These are phyloP conservation scores for Malurus leucopterus DNA, from an alignment of 2,797 vertebrate genomes.

Conservation along the genomic window DNA sequence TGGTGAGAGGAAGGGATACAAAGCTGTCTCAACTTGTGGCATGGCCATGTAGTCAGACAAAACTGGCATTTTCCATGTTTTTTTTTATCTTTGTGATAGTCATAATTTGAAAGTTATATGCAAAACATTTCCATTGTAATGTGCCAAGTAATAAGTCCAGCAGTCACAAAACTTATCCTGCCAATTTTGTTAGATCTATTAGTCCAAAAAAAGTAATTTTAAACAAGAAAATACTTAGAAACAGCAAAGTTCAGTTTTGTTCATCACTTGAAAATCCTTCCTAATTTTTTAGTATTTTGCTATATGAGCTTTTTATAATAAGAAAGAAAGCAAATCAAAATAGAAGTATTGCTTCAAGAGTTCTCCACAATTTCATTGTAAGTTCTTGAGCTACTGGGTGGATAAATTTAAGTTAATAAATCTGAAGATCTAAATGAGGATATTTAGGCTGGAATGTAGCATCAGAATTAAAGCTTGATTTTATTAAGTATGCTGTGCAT, in stretches of 20 bases:
- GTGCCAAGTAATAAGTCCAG: background rate
- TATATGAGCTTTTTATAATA: background rate
- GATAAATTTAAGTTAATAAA: conserved; percentile 50
- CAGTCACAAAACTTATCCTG: background rate
- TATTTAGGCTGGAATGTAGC: conserved; percentile 4
- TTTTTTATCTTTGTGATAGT: background rate
- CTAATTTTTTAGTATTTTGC: background rate
- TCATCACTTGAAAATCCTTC: background rate
- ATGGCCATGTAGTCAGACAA: background rate
- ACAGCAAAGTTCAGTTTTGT: background rate
- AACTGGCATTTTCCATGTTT: background rate
- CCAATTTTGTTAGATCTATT: background rate
- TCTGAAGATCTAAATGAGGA: conserved; percentile 29
- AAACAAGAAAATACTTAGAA: background rate
- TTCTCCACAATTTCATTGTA: background rate
- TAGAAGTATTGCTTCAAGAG: background rate
- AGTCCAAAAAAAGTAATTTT: background rate
- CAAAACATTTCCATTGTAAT: background rate
- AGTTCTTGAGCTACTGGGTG: background rate
- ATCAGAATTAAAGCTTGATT: conserved; percentile 49
- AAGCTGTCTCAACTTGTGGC: background rate
- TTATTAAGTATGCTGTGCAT: conserved; percentile 69
- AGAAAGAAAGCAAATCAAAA: background rate
- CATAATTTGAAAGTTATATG: background rate
- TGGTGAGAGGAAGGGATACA: background rate